A percentile compares a stretch with the other conserved stretches of the same genome.
Conservation (phyloP, 1,140 invertebrate species). For the Cepaea nemoralis region DNA sequence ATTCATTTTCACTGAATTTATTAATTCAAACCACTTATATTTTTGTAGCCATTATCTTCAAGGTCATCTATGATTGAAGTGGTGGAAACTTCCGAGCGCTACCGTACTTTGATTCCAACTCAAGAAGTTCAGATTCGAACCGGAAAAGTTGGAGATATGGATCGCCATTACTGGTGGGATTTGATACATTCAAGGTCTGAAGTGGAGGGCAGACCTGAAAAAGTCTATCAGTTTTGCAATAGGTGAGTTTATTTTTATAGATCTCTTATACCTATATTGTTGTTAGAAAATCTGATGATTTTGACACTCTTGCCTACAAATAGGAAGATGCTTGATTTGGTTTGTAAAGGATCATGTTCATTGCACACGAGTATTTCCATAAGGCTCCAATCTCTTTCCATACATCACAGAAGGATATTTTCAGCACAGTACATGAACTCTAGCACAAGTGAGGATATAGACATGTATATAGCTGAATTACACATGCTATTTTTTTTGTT, state of each 20-base stretch:
- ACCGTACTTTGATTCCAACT: conserved; percentile 85
- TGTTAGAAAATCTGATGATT: too few relatives aligned
- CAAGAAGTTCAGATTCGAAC: conserved; percentile 93
- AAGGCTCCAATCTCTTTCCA: too few relatives aligned
- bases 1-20: background rate
- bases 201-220: conserved; percentile 92
- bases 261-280: too few relatives aligned
- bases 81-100: conserved; percentile 55
- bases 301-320: too few relatives aligned
- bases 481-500: too few relatives aligned
- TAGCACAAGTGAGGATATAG: too few relatives aligned
- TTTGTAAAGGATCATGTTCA: too few relatives aligned
- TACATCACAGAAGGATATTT: too few relatives aligned
- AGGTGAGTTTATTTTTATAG: conserved; percentile 78
- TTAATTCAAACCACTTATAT: background rate
- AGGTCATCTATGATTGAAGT: conserved; percentile 45
- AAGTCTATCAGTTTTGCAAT: conserved; percentile 96
- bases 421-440: too few relatives aligned
- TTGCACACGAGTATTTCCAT: too few relatives aligned
- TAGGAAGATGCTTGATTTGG: too few relatives aligned
- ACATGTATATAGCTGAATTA: too few relatives aligned
- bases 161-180: conserved; percentile 96
- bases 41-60: conserved; percentile 36
- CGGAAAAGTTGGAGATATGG: conserved; percentile 88
- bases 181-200: conserved; percentile 94